Evolutionary conservation across 2,888 invertebrate species (phyloP).

Genomic region (Argyra leucocephala): DNA sequence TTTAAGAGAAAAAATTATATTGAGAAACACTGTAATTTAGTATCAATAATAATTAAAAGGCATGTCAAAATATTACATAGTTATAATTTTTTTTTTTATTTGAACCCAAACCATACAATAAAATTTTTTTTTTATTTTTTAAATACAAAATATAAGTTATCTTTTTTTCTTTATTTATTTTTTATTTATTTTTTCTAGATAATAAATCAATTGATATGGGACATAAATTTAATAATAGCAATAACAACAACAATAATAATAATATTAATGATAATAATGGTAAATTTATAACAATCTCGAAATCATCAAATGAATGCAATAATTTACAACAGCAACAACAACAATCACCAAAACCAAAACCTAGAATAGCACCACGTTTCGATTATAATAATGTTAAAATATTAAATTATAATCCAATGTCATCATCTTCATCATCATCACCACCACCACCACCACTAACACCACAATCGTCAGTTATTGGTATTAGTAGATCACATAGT

Average conservation of each 20-base stretch:
- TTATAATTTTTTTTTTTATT: no score
- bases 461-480: slow-evolving; percentile 15
- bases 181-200: neutral
- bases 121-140: no score
- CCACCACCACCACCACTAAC: slow-evolving; percentile 24
- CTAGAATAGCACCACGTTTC: slow-evolving; percentile 17
- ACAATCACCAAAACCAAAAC: slow-evolving; percentile 20
- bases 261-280: slow-evolving; percentile 4
- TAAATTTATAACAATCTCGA: slow-evolving; percentile 3
- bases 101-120: no score
- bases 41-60: no score
- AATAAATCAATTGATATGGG: neutral
- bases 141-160: no score
- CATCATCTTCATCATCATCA: slow-evolving; percentile 12
- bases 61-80: no score
- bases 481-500: slow-evolving; percentile 8
- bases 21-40: no score
- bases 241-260: slow-evolving; percentile 18
- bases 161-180: neutral
- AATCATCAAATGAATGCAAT: neutral
- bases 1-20: no score
- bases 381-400: slow-evolving; percentile 14
- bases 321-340: slow-evolving; percentile 16
- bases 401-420: slow-evolving; percentile 26
- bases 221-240: slow-evolving; percentile 11